phyloP scores from a whole-genome alignment of 2,888 invertebrate genomes.

The Tenthredo notha region DNA sequence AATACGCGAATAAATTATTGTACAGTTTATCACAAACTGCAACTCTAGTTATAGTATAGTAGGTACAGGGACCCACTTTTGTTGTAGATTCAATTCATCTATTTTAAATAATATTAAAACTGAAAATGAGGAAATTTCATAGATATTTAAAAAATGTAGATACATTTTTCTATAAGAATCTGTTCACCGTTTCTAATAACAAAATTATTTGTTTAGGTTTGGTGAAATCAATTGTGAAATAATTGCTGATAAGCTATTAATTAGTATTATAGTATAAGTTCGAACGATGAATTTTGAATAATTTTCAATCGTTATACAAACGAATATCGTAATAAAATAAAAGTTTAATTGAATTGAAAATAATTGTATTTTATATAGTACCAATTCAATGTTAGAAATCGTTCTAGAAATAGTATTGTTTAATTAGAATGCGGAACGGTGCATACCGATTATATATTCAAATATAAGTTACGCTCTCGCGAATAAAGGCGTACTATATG shows the following conservation, averaged over 20 bases:
- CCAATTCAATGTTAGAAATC: slow-evolving; percentile 8
- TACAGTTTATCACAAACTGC: neutral
- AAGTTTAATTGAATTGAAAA: neutral
- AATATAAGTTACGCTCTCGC: slow-evolving; percentile 14
- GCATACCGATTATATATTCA: neutral
- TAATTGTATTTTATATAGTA: neutral
- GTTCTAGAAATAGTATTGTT: slow-evolving; percentile 23
- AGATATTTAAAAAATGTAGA: neutral
- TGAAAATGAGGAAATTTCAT: neutral
- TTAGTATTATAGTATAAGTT: neutral
- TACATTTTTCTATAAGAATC: neutral
- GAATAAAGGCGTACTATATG: neutral
- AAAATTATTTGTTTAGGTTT: neutral
- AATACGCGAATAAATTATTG: neutral
- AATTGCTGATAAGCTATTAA: neutral
- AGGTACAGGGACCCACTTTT: neutral
- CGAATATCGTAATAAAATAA: neutral
- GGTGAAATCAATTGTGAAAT: neutral
- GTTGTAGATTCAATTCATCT: neutral
- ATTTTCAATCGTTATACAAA: neutral
- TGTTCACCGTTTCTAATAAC: neutral
- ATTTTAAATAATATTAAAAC: neutral
- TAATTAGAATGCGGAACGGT: slow-evolving; percentile 40
- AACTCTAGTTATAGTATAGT: neutral
- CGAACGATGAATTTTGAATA: neutral